Evolutionary conservation across 2,797 vertebrate species (phyloP).

Genomic region (Argyrosomus regius): DNA sequence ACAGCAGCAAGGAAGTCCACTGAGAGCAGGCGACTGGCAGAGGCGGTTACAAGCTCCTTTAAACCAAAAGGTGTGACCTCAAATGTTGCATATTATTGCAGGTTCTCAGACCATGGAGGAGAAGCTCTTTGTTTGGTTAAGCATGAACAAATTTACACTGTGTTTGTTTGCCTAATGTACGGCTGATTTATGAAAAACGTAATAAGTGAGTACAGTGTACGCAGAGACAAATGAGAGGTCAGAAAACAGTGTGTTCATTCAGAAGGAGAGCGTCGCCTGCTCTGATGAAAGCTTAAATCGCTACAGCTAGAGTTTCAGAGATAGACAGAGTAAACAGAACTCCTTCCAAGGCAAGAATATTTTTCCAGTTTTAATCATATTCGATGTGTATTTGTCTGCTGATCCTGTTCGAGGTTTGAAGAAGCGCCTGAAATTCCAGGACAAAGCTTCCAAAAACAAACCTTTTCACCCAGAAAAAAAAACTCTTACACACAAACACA

Average conservation of each 20-base stretch:
- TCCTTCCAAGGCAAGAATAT: too few species aligned
- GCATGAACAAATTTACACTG: not conserved
- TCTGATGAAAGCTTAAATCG: not conserved
- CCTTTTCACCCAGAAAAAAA: constrained; percentile 40
- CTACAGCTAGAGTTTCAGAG: too few species aligned
- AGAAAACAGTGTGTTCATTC: not conserved
- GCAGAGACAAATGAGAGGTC: not conserved
- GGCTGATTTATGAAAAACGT: not conserved
- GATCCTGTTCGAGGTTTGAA: not conserved
- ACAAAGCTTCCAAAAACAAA: constrained; percentile 57
- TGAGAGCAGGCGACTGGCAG: constrained; percentile 32
- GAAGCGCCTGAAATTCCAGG: constrained; percentile 38
- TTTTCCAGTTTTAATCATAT: too few species aligned
- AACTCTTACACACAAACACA: constrained; percentile 47
- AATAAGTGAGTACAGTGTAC: not conserved
- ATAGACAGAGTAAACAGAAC: too few species aligned
- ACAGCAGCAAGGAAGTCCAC: constrained; percentile 33
- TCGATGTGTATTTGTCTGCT: not conserved
- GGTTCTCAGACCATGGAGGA: not conserved
- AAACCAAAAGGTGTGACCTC: constrained; percentile 28
- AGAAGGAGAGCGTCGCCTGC: not conserved
- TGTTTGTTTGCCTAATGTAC: too few species aligned
- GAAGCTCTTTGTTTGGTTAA: too few species aligned
- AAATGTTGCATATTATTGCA: constrained; percentile 34
- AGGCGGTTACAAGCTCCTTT: constrained; percentile 33